Conservation (phyloP, 2,113 vertebrate genomes). For the Urocolius indicus region DNA sequence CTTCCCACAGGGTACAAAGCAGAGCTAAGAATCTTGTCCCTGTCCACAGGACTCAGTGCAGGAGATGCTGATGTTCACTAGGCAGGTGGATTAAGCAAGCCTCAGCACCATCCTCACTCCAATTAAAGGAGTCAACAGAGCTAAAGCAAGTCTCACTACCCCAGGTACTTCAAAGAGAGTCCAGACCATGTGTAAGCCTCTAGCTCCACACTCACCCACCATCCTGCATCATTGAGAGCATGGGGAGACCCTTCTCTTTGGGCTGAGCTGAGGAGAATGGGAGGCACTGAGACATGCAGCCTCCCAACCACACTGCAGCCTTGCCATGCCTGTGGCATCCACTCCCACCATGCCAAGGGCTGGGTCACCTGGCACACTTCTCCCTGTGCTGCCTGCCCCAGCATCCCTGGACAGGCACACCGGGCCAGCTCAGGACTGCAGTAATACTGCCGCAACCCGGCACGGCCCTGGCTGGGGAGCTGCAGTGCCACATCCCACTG, state of each 20-base stretch:
- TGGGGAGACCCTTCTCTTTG: no score
- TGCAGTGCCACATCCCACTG: not conserved
- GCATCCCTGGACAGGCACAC: not conserved
- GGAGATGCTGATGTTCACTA: not conserved
- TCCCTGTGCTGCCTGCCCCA: accelerated
- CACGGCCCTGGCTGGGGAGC: not conserved
- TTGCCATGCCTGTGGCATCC: not conserved
- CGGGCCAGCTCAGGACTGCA: not conserved
- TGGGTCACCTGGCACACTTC: not conserved
- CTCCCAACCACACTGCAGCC: not conserved
- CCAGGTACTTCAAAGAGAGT: not conserved
- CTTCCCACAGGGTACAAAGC: not conserved
- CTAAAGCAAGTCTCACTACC: not conserved
- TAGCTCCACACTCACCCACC: not conserved
- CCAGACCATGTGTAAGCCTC: not conserved
- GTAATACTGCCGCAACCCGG: not conserved
- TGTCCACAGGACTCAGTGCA: not conserved
- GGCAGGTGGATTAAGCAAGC: not conserved
- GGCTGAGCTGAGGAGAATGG: not conserved
- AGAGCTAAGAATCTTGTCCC: not conserved
- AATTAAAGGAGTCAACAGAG: no score
- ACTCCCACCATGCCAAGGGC: not conserved
- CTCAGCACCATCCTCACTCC: not conserved
- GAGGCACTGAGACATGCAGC: not conserved
- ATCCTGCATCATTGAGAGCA: not conserved